These are phyloP conservation scores for Nephrotoma flavescens DNA, from an alignment of 2,888 invertebrate species.

Conservation along the genomic window DNA sequence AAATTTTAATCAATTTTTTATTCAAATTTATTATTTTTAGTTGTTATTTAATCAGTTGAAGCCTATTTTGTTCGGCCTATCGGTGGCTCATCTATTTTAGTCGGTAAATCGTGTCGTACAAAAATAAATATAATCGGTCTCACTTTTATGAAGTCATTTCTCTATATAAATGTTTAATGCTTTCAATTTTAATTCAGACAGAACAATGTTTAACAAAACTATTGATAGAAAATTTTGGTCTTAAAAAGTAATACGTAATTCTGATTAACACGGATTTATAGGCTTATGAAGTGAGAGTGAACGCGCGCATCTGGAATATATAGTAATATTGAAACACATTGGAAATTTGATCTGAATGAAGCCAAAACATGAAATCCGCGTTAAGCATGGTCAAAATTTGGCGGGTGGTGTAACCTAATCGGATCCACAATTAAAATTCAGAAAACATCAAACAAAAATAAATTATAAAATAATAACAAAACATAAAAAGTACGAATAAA, in stretches of 20 bases:
- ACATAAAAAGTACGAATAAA: conserved; percentile 2
- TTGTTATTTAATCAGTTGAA: conserved; percentile 8
- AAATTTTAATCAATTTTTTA: background rate
- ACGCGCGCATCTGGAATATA: no score
- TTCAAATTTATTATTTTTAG: background rate
- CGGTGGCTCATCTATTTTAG: background rate
- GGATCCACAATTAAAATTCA: background rate
- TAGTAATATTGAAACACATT: background rate
- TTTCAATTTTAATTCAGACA: background rate
- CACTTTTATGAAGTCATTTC: background rate
- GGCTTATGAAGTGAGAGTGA: background rate
- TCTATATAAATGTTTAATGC: background rate
- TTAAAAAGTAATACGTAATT: background rate
- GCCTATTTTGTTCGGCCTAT: conserved; percentile 15
- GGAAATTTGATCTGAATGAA: background rate
- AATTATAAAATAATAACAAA: background rate
- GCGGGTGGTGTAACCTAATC: background rate
- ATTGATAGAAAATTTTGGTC: background rate
- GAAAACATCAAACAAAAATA: background rate
- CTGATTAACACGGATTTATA: background rate
- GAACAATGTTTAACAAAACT: background rate
- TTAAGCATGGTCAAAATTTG: background rate
- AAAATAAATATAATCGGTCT: background rate
- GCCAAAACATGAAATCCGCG: background rate
- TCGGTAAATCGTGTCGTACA: background rate